Conservation (phyloP, 2,797 vertebrate genomes). For the Sebastes elongatus region DNA sequence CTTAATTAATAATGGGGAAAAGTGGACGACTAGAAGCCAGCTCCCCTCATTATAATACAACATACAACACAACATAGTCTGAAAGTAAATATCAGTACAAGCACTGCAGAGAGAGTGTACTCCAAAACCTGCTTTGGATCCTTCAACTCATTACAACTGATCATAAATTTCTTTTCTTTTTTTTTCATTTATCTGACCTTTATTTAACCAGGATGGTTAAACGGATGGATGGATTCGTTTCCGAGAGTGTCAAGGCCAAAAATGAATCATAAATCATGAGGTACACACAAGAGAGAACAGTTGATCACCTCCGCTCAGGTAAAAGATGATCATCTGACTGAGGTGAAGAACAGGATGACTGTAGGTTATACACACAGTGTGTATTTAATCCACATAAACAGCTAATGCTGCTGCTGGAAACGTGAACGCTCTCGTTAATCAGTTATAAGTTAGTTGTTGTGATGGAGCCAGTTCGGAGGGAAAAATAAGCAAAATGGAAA, state of each 20-base stretch:
- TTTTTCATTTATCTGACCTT: background rate
- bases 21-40: background rate
- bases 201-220: background rate
- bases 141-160: background rate
- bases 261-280: background rate
- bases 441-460: background rate
- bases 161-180: background rate
- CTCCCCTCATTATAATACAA: background rate
- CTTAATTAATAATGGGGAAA: background rate
- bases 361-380: background rate
- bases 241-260: background rate
- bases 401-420: background rate
- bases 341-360: background rate
- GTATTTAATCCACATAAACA: background rate
- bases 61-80: background rate
- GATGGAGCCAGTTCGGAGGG: background rate
- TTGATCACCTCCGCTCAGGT: background rate
- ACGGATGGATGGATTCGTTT: background rate
- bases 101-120: background rate
- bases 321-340: background rate
- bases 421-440: fast-evolving
- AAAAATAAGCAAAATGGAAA: background rate
- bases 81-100: background rate
- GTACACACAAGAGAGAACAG: background rate
- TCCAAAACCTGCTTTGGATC: background rate